Base-by-base conservation (phyloP, 2,113 vertebrate species). In the Empidonax traillii region DNA sequence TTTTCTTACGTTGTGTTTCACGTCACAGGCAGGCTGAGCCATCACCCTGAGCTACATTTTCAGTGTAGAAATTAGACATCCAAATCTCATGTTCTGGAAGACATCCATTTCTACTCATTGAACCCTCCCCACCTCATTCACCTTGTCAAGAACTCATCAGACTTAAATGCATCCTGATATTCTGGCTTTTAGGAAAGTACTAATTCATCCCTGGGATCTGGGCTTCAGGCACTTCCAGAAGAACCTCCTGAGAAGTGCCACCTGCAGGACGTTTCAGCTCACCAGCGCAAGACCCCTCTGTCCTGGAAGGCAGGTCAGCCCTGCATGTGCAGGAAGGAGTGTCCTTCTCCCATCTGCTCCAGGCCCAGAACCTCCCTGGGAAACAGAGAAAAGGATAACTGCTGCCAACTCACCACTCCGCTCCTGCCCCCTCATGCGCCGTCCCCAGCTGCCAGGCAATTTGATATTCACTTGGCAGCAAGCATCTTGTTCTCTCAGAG, bases 391-490 rank as follows among this genome's bases (percentile, higher is more conserved):
- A 77, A 86, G 21, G 19, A 59, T 15, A 89, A 81, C 35, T 0
- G 0, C 30, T 84, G 94, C 91, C 95, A 94, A 86, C 27, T 81
- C 92, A 47, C 59, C 39, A 56, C 80, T 90, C 83, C 63, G 51
- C 62, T 94, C 65, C 90, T 92, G 91, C 72, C 47, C 75, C 51
- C 43, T 93, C 65, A 35, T 2, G 11, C 68, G 75, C 67, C 2
- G 0, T 84, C 71, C 75, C 83, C 95, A 84, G 88, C 88, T 92
- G 90, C 85, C 95, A 93, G 58, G 73, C 63, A 74, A 80, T 90
- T 86, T 86, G 75, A 74, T 86, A 87, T 92, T 90, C 62, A 67
- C 65, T 71, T 94, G 92, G 94, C 92, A 94, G 88, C 85, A 63
- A 92, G 46, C 59, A 84, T 71, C 92, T 88, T 92, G 75, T 67